phyloP scores from a whole-genome alignment of 2,888 invertebrate genomes.

The Cephus spinipes region DNA sequence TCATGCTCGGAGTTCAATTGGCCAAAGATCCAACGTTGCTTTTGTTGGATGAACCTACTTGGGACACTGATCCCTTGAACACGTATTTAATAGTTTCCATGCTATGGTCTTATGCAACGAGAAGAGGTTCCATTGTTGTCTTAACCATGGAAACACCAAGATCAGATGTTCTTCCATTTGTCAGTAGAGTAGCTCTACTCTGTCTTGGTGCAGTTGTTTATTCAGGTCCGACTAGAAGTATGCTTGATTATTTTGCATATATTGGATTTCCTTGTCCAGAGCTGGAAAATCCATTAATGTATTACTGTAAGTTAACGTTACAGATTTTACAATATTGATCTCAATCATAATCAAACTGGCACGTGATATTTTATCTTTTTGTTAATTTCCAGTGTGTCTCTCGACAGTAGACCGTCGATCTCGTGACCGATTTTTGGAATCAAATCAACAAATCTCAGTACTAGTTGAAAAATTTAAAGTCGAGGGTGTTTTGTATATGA shows the following conservation, averaged over 20 bases:
- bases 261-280: slow-evolving; percentile 98
- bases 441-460: slow-evolving; percentile 92
- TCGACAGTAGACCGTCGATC: slow-evolving; percentile 85
- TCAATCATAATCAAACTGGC: not conserved
- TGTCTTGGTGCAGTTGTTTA: slow-evolving; percentile 93
- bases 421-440: slow-evolving; percentile 91
- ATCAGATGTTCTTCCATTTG: slow-evolving; percentile 94
- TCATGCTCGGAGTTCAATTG: slow-evolving; percentile 92
- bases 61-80: slow-evolving; percentile 93
- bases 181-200: slow-evolving; percentile 90
- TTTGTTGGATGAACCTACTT: slow-evolving; percentile 92
- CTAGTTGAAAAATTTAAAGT: slow-evolving; percentile 91
- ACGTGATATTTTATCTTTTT: not conserved
- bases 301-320: slow-evolving; percentile 81
- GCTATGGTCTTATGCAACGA: slow-evolving; percentile 88
- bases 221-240: slow-evolving; percentile 90
- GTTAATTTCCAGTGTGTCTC: slow-evolving; percentile 73
- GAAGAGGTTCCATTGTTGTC: slow-evolving; percentile 90
- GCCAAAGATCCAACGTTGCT: slow-evolving; percentile 93
- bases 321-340: not conserved
- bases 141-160: slow-evolving; percentile 94
- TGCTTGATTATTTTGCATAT: slow-evolving; percentile 94
- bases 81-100: slow-evolving; percentile 96
- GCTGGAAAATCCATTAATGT: slow-evolving; percentile 97
- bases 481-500: slow-evolving; percentile 83